Base-by-base conservation (phyloP, 2,888 invertebrate species). In the Macaria liturata region DNA sequence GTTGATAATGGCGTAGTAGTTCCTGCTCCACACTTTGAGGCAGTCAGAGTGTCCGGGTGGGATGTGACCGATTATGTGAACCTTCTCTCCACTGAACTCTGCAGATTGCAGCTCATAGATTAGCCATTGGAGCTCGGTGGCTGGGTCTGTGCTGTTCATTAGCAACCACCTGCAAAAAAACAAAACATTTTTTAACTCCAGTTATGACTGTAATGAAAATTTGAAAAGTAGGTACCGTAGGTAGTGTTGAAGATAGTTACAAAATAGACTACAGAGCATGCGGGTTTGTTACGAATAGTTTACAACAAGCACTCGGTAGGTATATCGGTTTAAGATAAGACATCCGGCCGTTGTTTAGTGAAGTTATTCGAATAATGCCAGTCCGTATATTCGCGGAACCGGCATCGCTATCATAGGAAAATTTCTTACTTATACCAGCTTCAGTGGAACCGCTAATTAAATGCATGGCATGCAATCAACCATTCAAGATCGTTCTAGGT, bases 1-100 rank as follows among this genome's bases (percentile, higher is more conserved):
- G 70, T 96, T 96, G 53, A 98, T 94, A 56, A 98, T 97, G 47
- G 95, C 95, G 76, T 98, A 97, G 81, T 97, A 98, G 86, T 99
- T 99, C 66, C 97, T 94, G 4, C 98, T 98, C 98, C 98, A 99
- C 4, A 98, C 96, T 89, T 98, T 97, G 40, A 98, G 87, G 75
- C 98, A 98, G 81, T 98, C 98, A 0, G 96, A 95, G 77, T 97
- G 97, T 3, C 98, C 98, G 0, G 99, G 98, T 0, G 98, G 98
- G 71, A 99, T 98, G 80, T 99, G 99, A 0, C 98, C 98, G 54
- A 99, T 96, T n/a, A 99, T 96, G 76, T 99, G 98, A 8, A 99
- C 99, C 84, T 98, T 98, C 83, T 98, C 98, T 9, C 96, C 96
- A 68, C 96, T 97, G 80, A 97, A 96, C 85, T 99, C 99, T 0